These are phyloP conservation scores for Albula goreensis DNA, from an alignment of 2,113 vertebrate genomes.

Conservation along the genomic window DNA sequence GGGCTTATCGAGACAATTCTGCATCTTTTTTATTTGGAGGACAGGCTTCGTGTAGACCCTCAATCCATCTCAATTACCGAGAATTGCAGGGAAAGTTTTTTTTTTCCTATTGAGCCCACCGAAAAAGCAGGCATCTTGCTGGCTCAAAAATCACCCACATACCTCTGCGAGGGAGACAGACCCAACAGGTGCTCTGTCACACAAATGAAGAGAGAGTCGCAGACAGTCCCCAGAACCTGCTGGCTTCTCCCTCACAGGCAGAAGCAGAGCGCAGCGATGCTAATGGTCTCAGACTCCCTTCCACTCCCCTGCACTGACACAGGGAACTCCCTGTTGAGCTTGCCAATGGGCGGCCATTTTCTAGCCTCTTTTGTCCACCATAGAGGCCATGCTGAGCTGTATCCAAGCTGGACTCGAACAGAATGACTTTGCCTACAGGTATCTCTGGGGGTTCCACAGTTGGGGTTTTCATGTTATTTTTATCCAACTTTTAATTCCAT, in stretches of 20 bases:
- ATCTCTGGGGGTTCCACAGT: background rate
- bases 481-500: background rate
- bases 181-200: constrained; percentile 11
- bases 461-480: background rate
- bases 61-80: background rate
- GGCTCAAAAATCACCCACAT: background rate
- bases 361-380: background rate
- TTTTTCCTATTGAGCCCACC: background rate
- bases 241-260: constrained; percentile 1
- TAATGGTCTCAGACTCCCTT: background rate
- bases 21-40: constrained; percentile 14
- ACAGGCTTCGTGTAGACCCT: background rate
- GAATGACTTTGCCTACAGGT: background rate
- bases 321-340: background rate
- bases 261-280: background rate
- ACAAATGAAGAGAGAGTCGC: constrained; percentile 3
- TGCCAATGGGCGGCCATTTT: background rate
- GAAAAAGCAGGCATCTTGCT: background rate
- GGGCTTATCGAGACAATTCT: background rate
- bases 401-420: background rate
- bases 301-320: background rate
- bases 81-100: too few species aligned
- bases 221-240: background rate
- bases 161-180: background rate
- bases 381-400: background rate